Conservation (phyloP, 2,888 invertebrate genomes). For the Hirtodrosophila duncani region DNA sequence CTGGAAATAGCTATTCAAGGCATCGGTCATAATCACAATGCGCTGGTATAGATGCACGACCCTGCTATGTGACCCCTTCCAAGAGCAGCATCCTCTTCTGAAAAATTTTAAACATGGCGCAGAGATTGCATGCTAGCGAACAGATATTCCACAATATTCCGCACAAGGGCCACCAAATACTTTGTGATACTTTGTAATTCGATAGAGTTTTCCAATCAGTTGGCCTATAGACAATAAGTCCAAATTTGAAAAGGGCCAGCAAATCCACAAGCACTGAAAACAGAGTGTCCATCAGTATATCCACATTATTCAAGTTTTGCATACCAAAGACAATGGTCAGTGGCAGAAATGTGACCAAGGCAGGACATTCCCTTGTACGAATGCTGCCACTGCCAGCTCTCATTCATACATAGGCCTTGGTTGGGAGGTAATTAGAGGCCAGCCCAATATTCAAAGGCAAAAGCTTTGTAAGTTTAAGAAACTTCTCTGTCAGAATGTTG, state of each 20-base stretch:
- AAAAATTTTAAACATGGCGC: constrained; percentile 28
- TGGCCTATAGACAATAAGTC: no score
- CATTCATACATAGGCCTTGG: no score
- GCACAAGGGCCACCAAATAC: no score
- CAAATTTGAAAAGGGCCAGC: constrained; percentile 22
- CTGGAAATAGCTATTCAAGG: constrained; percentile 23
- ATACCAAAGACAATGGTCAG: constrained; percentile 28
- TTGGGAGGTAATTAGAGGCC: constrained; percentile 12
- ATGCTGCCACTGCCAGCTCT: no score
- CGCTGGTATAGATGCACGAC: constrained; percentile 7
- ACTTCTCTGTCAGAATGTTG: constrained; percentile 37
- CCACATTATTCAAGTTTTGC: constrained; percentile 20
- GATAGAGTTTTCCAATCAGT: no score
- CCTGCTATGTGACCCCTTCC: neutral
- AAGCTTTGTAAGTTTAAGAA: constrained; percentile 31
- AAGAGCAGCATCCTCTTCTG: constrained; percentile 29
- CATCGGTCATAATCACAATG: constrained; percentile 7
- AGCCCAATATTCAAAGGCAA: constrained; percentile 21
- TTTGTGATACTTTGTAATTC: no score
- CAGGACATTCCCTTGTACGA: neutral
- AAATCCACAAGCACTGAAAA: constrained; percentile 28
- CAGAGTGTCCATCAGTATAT: constrained; percentile 22
- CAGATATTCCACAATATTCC: constrained; percentile 42
- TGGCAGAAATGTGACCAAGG: constrained; percentile 16
- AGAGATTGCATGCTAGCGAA: constrained; percentile 22